phyloP scores from a whole-genome alignment of 2,113 vertebrate species.

The Rhadina sibilatrix region DNA sequence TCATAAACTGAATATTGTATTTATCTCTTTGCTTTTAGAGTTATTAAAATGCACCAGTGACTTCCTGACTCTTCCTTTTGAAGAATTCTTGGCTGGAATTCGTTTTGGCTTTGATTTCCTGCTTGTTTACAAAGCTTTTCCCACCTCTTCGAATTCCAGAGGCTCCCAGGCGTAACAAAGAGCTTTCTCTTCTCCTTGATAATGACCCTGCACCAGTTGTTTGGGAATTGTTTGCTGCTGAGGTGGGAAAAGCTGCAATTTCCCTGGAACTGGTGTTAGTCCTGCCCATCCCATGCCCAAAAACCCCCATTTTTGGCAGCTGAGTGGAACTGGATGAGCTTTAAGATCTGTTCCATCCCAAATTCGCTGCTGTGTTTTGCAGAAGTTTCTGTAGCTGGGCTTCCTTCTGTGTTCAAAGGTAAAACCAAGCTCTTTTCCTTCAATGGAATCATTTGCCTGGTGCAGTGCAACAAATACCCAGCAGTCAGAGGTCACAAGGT shows the following conservation, averaged over 20 bases:
- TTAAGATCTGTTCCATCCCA: background rate
- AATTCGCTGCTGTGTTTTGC: background rate
- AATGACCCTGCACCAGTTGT: background rate
- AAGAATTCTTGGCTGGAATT: background rate
- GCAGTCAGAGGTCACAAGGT: too few species aligned
- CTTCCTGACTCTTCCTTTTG: conserved; percentile 12
- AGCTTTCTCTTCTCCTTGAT: background rate
- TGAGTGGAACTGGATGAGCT: background rate
- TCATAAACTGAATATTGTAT: conserved; percentile 72
- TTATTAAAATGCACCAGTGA: conserved; percentile 59
- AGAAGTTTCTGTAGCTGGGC: too few species aligned
- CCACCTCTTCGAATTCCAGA: background rate
- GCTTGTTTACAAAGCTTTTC: background rate
- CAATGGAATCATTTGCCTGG: too few species aligned
- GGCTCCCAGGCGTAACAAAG: background rate
- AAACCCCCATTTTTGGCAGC: background rate
- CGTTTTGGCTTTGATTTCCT: background rate
- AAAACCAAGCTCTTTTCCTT: too few species aligned
- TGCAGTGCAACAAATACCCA: too few species aligned
- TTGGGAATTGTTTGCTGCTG: background rate
- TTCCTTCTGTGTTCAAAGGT: too few species aligned
- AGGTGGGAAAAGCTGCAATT: background rate
- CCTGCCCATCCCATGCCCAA: background rate
- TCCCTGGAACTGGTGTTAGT: background rate
- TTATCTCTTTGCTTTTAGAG: conserved; percentile 67